Percentiles rank a stretch among this genome's conserved stretches.
phyloP scores from a whole-genome alignment of 2,888 invertebrate genomes.

The Cryptocephalus primarius region DNA sequence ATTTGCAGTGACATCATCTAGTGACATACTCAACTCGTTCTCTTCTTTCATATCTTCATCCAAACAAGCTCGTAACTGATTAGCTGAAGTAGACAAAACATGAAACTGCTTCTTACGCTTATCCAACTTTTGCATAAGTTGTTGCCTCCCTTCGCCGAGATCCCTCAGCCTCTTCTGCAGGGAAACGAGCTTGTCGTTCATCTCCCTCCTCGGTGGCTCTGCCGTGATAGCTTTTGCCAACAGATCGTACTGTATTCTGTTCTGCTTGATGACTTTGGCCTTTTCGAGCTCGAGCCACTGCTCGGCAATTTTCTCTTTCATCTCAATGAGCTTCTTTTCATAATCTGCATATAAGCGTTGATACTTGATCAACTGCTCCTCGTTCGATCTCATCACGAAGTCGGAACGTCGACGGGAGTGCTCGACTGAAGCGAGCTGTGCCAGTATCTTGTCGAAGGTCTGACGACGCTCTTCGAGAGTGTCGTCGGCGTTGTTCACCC shows the following conservation, averaged over 20 bases:
- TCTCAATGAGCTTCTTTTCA: slow-evolving; percentile 66
- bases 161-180: slow-evolving; percentile 63
- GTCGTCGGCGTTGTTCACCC: slow-evolving; percentile 59
- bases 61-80: slow-evolving; percentile 69
- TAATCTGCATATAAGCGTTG: slow-evolving; percentile 65
- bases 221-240: slow-evolving; percentile 82
- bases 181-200: slow-evolving; percentile 54
- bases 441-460: slow-evolving; percentile 68
- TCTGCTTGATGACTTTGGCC: slow-evolving; percentile 79
- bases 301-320: slow-evolving; percentile 68
- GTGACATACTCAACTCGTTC: slow-evolving; percentile 11
- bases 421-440: slow-evolving; percentile 78
- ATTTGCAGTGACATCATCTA: slow-evolving; percentile 42
- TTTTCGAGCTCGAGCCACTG: slow-evolving; percentile 71
- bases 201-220: slow-evolving; percentile 81
- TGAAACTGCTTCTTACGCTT: slow-evolving; percentile 82
- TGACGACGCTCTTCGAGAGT: slow-evolving; percentile 56
- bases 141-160: slow-evolving; percentile 58
- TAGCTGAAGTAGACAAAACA: slow-evolving; percentile 76
- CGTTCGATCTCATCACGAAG: slow-evolving; percentile 68
- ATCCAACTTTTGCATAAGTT: slow-evolving; percentile 66
- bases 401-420: slow-evolving; percentile 78
- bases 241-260: slow-evolving; percentile 87
- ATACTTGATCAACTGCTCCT: slow-evolving; percentile 63
- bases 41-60: slow-evolving; percentile 46